Conservation (phyloP, 2,888 invertebrate genomes). For the Blastobasis adustella region DNA sequence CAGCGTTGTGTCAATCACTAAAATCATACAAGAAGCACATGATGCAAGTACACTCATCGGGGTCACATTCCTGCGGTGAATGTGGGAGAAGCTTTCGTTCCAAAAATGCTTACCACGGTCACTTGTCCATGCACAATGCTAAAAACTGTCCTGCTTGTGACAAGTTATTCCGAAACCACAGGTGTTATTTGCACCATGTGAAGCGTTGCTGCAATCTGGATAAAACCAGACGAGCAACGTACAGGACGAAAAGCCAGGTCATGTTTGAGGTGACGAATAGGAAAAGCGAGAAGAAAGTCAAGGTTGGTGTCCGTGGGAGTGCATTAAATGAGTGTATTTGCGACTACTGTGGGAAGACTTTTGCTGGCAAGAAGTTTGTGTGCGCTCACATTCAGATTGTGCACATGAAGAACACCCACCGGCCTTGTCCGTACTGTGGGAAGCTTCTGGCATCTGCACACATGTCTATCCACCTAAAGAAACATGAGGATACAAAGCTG, state of each 20-base stretch:
- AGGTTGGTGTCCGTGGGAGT: conserved; percentile 49
- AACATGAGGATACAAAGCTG: conserved; percentile 25
- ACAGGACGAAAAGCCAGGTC: conserved; percentile 30
- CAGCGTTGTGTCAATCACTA: conserved; percentile 31
- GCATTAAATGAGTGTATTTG: conserved; percentile 44
- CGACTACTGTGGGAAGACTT: conserved; percentile 55
- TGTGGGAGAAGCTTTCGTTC: conserved; percentile 49
- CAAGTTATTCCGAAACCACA: conserved; percentile 45
- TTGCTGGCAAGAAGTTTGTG: conserved; percentile 50
- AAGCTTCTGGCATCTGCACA: conserved; percentile 51
- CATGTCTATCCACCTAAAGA: conserved; percentile 53
- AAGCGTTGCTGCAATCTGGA: conserved; percentile 47
- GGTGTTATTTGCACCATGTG: conserved; percentile 50
- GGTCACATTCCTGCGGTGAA: conserved; percentile 45
- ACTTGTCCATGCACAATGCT: conserved; percentile 36
- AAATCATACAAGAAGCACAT: conserved; percentile 32
- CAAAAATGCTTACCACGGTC: conserved; percentile 40
- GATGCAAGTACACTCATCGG: conserved; percentile 31
- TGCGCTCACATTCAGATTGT: conserved; percentile 60
- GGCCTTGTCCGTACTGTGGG: conserved; percentile 51
- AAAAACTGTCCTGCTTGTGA: conserved; percentile 51
- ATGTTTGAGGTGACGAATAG: conserved; percentile 37
- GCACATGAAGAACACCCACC: conserved; percentile 52
- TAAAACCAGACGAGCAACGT: conserved; percentile 22
- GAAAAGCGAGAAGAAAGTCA: conserved; percentile 29